Base-by-base conservation (phyloP, 1,140 invertebrate species). In the Leptinotarsa undecemlineata region DNA sequence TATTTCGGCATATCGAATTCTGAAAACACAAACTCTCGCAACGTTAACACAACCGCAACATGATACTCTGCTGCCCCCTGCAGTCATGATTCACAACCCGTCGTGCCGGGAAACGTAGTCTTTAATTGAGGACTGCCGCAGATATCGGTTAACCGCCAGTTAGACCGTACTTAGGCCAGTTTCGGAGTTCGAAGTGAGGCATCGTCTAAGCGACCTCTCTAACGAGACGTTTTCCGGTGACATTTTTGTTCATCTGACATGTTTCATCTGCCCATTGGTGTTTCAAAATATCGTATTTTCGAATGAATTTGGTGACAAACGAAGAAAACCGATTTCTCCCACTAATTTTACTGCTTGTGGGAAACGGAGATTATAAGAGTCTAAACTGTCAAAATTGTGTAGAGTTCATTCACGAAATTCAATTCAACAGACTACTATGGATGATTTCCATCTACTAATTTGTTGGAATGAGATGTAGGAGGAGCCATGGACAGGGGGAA, bases 11-110 rank as follows among this genome's bases (percentile, higher is more conserved):
- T 48, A 48, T 69, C 42, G 68, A 69, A 51, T 69, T 69, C 48
- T 14, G 48, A 69, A 69, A 48, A 69, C n/a, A 69, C 68, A 48
- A 48, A 51, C 33, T 69, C 48, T 69, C 33, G 48, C 68, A 19
- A 48, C 68, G 68, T 69, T 48, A 69, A 69, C 68, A 69, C 42
- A 48, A 42, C 68, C 68, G 68, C 68, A 69, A 48, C 68, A 69
- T 51, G 68, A 69, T 69, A 69, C 33, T 69, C 19, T 69, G 68
- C 68, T 48, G 68, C 68, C 68, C 68, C 48, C 48, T 69, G 48
- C 68, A 20, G 68, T 69, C 68, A 69, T 69, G 68, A 69, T 69
- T 69, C 48, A 69, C 68, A 57, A 51, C 68, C 17, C n/a, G 19
- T 14, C 68, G 15, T 14, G 48, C 15, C 33, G 68, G 64, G 26